These are phyloP conservation scores for Heliothis peltigera DNA, from an alignment of 2,888 invertebrate species.

Conservation along the genomic window DNA sequence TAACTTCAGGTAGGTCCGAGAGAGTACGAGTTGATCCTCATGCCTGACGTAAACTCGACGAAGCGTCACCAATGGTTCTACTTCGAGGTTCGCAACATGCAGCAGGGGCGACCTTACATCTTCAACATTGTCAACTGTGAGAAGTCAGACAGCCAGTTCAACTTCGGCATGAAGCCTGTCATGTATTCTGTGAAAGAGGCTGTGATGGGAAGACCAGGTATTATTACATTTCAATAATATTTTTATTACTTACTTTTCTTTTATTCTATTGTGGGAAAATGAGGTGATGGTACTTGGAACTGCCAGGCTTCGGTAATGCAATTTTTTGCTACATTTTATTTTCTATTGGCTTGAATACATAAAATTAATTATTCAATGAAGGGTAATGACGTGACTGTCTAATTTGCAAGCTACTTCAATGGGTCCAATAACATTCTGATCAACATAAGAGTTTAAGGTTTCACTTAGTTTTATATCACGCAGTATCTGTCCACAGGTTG, in stretches of 20 bases:
- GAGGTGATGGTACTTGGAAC: too few species aligned
- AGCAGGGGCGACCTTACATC: constrained; percentile 91
- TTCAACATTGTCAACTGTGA: constrained; percentile 97
- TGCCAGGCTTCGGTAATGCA: too few species aligned
- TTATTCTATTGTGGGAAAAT: not conserved
- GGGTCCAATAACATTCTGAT: too few species aligned
- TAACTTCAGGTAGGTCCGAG: constrained; percentile 91
- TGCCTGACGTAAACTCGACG: constrained; percentile 95
- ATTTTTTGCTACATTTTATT: too few species aligned
- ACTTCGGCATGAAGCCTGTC: constrained; percentile 96
- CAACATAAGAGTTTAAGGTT: not conserved
- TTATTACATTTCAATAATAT: not conserved
- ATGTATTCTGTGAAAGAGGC: constrained; percentile 95
- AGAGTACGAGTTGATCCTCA: constrained; percentile 95
- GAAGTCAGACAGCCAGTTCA: constrained; percentile 96
- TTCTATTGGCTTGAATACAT: too few species aligned
- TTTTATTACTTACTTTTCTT: not conserved
- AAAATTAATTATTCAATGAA: too few species aligned
- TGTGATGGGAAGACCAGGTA: constrained; percentile 87
- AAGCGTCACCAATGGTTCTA: constrained; percentile 97
- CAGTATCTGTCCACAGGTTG: constrained; percentile 88
- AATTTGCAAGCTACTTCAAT: too few species aligned
- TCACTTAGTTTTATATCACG: constrained; percentile 11
- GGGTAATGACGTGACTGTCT: too few species aligned
- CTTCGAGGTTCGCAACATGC: constrained; percentile 96